Base-by-base conservation (phyloP, 1,140 invertebrate genomes). In the Cataglyphis hispanica region DNA sequence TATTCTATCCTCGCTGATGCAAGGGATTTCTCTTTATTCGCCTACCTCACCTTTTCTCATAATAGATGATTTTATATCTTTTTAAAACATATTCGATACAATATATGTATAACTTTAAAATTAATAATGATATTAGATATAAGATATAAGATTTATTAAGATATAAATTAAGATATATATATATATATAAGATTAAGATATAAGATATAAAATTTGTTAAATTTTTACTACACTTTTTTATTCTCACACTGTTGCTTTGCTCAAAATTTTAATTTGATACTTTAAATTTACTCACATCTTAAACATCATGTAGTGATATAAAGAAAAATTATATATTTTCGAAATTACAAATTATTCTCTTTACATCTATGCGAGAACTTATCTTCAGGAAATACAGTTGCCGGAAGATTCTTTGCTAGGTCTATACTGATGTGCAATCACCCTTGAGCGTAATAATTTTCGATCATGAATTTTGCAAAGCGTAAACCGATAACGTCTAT, bases 401-500 rank as follows among this genome's bases (percentile, higher is more conserved):
- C n/a, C 61, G n/a, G n/a, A 25, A 25, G 63, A 69, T 25, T 80
- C 50, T 50, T n/a, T 43, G 43, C 8, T 67, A 19, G 40, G 11
- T 31, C 13, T 34, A 43, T 13, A 0, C 27, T 67, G 43, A 67
- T 64, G 25, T 27, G 43, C 76, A 43, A 80, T 80, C n/a, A 25
- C 13, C 19, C 43, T 69, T 53, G 43, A 80, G 43, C 76, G 43
- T 50, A 53, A 67, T 69, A 80, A 80, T 80, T 80, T 80, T 53
- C 63, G 63, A 80, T 67, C 37, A 25, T 67, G 43, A 80, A 80
- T 80, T 67, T 80, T 53, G 76, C 61, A 46, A 50, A 67, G 63
- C 31, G 10, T 31, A 34, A 53, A 43, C 43, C 63, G 31, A 78
- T 78, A 67, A 78, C n/a, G 40, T 67, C 25, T 67, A 78, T 53